Evolutionary conservation across 2,888 invertebrate species (phyloP), one percentile per base, ranked within the genome.

Genomic region (Phaedon cochleariae): DNA sequence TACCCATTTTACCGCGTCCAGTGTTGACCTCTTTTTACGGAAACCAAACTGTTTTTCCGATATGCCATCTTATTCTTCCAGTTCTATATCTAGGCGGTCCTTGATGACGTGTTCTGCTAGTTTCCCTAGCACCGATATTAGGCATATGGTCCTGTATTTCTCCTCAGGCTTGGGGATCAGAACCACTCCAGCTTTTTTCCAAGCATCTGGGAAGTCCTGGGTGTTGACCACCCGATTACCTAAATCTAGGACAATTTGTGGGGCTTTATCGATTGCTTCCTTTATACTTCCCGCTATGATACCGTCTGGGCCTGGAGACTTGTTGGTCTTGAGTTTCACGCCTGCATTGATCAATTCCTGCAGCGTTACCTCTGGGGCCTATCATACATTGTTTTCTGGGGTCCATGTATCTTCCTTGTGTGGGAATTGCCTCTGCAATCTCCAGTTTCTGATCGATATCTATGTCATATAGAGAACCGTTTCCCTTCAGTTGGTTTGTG

Each of bases 1-100:
- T 22, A 59, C 12, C n/a, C 3, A 10, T 12, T 29, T 3, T 0
- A 34, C 51, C 15, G 62, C 62, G 21, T 21, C 49, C n/a, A 62
- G 21, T 15, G 67, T 69, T 0, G 67, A 69, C 17, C 45, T 52
- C 0, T 67, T 66, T 48, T 48, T 55, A 22, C 63, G 46, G 46
- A 71, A 71, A 2, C 69, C 71, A 37, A 51, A 64, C 37, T 69
- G 71, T 17, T 58, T 52, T 10, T 20, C 31, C 1, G 53, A 58
- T 10, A 65, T 22, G 10, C 45, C 54, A 17, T 54, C 41, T 2
- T 22, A 46, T 10, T 53, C 15, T 63, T 41, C n/a, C 20, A 71
- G n/a, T 5, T 62, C 62, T 15, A 17, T 17, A 17, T 55, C 49
- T 4, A 69, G n/a, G n/a, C 65, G 58, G 2, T 45, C 31, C 18